phyloP scores from a whole-genome alignment of 1,140 invertebrate genomes.

The Aethina tumida region DNA sequence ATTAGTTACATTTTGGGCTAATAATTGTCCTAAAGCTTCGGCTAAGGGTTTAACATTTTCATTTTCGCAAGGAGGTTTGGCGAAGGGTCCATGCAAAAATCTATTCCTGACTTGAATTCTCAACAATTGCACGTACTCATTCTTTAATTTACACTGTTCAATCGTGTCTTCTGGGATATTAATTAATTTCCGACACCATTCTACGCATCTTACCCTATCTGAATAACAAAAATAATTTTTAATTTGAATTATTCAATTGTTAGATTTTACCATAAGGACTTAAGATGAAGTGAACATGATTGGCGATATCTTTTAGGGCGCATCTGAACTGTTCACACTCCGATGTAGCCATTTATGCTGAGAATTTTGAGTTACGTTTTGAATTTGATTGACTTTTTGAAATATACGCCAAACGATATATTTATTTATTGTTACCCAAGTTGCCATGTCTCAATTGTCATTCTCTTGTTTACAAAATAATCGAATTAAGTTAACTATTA shows the following conservation, averaged over 20 bases:
- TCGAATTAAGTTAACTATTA: no score
- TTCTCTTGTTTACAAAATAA: no score
- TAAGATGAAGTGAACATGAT: slow-evolving; percentile 24
- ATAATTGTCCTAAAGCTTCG: slow-evolving; percentile 35
- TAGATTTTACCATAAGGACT: slow-evolving; percentile 29
- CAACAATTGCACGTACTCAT: slow-evolving; percentile 41
- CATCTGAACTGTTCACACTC: slow-evolving; percentile 32
- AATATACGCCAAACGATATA: no score
- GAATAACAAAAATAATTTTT: slow-evolving; percentile 6
- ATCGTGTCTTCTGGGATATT: slow-evolving; percentile 35
- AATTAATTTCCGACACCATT: slow-evolving; percentile 39
- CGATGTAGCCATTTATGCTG: slow-evolving; percentile 26
- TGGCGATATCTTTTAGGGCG: slow-evolving; percentile 31
- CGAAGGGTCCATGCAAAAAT: slow-evolving; percentile 38
- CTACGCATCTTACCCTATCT: slow-evolving; percentile 41
- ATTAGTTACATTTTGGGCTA: slow-evolving; percentile 26
- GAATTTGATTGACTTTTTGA: neutral
- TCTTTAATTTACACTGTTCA: slow-evolving; percentile 36
- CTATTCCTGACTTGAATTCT: slow-evolving; percentile 39
- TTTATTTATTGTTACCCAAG: no score
- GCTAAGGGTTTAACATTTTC: slow-evolving; percentile 31
- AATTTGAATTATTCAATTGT: neutral
- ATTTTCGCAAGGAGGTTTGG: slow-evolving; percentile 32
- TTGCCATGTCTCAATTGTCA: no score
- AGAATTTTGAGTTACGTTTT: neutral